These are phyloP conservation scores for Paguma larvata DNA, from an alignment of 2,797 vertebrate species.

Conservation along the genomic window DNA sequence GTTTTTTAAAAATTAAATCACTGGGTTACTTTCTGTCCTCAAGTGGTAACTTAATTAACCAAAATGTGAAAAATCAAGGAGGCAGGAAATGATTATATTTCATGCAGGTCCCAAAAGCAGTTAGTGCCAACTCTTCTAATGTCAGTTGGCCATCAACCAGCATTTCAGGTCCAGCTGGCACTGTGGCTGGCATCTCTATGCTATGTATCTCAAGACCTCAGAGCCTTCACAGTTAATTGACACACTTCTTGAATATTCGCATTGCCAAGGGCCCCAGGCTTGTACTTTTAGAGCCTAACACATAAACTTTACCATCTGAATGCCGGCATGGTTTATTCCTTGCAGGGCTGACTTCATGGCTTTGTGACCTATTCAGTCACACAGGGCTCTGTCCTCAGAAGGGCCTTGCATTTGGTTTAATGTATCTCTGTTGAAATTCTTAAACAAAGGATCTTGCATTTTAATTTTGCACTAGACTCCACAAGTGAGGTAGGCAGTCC, in stretches of 20 bases:
- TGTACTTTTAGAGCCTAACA: neutral
- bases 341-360: neutral
- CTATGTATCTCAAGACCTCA: neutral
- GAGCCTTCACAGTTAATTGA: neutral
- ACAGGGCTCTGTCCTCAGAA: neutral
- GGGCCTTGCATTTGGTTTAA: neutral
- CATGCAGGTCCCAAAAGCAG: neutral
- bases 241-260: neutral
- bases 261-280: neutral
- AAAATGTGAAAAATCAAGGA: constrained; percentile 29
- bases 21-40: constrained; percentile 1
- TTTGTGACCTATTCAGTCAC: neutral
- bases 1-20: neutral
- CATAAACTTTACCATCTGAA: neutral
- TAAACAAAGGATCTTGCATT: neutral
- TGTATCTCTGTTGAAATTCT: neutral
- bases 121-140: neutral
- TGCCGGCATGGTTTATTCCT: neutral
- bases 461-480: neutral
- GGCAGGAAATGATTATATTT: constrained; percentile 21
- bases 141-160: neutral
- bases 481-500: neutral
- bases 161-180: neutral
- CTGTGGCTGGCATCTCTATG: neutral
- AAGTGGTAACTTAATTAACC: constrained; percentile 55